Conservation (phyloP, 2,888 invertebrate genomes). For the Hyalella azteca region DNA sequence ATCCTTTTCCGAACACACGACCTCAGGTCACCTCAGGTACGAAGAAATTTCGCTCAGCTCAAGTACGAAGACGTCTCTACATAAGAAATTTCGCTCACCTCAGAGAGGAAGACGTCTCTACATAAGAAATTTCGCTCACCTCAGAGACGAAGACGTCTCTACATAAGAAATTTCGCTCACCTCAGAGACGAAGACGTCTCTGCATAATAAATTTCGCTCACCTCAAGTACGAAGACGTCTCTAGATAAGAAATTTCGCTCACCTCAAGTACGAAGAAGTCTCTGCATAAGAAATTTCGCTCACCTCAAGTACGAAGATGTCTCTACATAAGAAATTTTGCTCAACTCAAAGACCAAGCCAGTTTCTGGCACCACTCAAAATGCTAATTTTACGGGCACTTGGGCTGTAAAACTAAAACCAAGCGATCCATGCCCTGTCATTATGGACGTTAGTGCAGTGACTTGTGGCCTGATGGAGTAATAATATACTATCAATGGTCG, state of each 20-base stretch:
- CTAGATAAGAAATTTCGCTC: not conserved
- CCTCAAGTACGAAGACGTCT: too few species aligned
- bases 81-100: too few species aligned
- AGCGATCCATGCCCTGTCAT: slow-evolving; percentile 19
- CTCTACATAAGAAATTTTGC: not conserved
- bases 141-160: not conserved
- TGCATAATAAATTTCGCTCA: not conserved
- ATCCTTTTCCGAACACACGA: too few species aligned
- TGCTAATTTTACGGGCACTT: slow-evolving; percentile 23
- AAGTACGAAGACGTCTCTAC: too few species aligned
- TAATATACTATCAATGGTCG: not conserved
- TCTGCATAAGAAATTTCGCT: not conserved
- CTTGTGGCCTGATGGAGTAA: slow-evolving; percentile 17
- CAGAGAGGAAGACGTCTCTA: too few species aligned
- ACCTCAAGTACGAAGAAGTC: too few species aligned
- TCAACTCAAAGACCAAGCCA: not conserved
- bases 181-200: not conserved
- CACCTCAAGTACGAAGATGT: not conserved
- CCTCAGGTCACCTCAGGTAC: too few species aligned
- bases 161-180: not conserved
- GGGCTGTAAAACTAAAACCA: slow-evolving; percentile 32
- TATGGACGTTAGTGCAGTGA: slow-evolving; percentile 16
- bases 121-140: too few species aligned
- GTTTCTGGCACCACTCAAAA: slow-evolving; percentile 22
- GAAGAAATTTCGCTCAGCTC: too few species aligned